phyloP scores from a whole-genome alignment of 2,113 vertebrate genomes.

The Corythaeola cristata region DNA sequence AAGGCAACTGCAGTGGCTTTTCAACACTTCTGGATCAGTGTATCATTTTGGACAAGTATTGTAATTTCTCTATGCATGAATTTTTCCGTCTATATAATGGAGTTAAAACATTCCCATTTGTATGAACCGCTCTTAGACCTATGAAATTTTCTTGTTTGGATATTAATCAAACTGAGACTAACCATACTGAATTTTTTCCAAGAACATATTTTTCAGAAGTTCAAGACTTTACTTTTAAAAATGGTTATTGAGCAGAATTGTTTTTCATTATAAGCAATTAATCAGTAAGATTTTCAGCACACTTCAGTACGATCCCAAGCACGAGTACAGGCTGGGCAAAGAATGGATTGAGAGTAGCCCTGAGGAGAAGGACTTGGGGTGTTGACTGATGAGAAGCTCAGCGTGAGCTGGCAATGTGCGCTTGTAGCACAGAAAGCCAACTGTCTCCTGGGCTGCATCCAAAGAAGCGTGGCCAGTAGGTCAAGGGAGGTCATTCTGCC shows the following conservation, averaged over 20 bases:
- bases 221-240: not conserved
- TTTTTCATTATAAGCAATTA: not conserved
- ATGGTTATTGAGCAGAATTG: fast-evolving
- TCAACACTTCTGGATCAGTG: not conserved
- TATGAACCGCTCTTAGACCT: not conserved
- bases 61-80: not conserved
- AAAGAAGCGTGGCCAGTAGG: too few relatives aligned
- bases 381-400: too few relatives aligned
- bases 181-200: not conserved
- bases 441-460: too few relatives aligned
- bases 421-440: too few relatives aligned
- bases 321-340: too few relatives aligned
- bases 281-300: not conserved
- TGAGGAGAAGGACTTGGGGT: too few relatives aligned
- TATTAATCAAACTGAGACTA: not conserved
- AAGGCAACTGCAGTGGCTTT: not conserved
- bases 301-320: not conserved
- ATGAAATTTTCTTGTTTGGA: not conserved
- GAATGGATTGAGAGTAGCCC: too few relatives aligned
- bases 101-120: not conserved
- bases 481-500: too few relatives aligned
- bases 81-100: not conserved
- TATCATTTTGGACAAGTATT: not conserved
- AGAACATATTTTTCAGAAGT: not conserved
- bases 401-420: too few relatives aligned